A percentile compares a stretch with the other conserved stretches of the same genome.
These are phyloP conservation scores for Hoplodrina blanda DNA, from an alignment of 2,888 invertebrate genomes.

Conservation along the genomic window DNA sequence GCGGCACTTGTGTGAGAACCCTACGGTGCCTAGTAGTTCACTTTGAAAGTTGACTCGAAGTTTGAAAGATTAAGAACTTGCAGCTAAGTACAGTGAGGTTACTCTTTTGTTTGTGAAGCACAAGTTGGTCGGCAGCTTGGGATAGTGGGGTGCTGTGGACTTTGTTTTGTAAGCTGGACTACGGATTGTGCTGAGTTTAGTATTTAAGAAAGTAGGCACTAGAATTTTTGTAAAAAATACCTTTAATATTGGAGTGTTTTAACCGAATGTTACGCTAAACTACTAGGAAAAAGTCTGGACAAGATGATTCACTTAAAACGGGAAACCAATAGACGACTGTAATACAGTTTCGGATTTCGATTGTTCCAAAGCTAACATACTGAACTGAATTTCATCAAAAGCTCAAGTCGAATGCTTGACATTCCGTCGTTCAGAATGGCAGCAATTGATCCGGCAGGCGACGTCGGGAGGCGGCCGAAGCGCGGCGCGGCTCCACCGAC, in stretches of 20 bases:
- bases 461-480: constrained; percentile 17
- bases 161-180: constrained; percentile 11
- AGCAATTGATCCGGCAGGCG: constrained; percentile 37
- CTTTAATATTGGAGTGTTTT: too few relatives aligned
- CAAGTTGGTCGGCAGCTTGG: constrained; percentile 15
- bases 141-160: not conserved
- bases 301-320: not conserved
- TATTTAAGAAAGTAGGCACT: not conserved
- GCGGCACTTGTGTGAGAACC: constrained; percentile 1
- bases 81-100: constrained; percentile 26
- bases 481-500: constrained; percentile 12
- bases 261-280: not conserved
- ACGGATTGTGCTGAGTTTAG: not conserved
- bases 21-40: constrained; percentile 7
- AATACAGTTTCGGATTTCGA: not conserved
- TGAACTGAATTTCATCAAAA: constrained; percentile 40
- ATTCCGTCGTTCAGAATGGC: constrained; percentile 21
- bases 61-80: constrained; percentile 36
- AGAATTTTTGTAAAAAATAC: not conserved
- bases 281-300: not conserved
- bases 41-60: constrained; percentile 24
- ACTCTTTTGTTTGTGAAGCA: constrained; percentile 45
- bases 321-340: not conserved
- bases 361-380: constrained; percentile 21
- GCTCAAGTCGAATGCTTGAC: constrained; percentile 13